Percentiles rank a stretch among this genome's conserved stretches.
These are phyloP conservation scores for Amiota communis DNA, from an alignment of 2,888 invertebrate species.

Conservation along the genomic window DNA sequence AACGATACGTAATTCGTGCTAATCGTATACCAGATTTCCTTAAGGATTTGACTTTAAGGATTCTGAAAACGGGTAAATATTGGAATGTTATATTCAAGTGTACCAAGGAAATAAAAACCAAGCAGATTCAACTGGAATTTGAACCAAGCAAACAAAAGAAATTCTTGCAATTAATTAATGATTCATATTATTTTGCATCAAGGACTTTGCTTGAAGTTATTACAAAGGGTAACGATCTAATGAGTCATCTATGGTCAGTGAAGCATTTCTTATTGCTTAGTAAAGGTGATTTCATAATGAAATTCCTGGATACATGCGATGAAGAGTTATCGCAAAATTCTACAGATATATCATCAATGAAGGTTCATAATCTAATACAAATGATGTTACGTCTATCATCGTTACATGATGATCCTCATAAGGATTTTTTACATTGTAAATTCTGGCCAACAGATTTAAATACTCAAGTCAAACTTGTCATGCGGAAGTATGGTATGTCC, in stretches of 20 bases:
- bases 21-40: conserved; percentile 92
- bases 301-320: conserved; percentile 96
- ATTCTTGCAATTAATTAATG: conserved; percentile 82
- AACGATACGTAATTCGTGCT: conserved; percentile 82
- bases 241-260: conserved; percentile 89
- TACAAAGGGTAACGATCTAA: conserved; percentile 91
- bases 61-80: conserved; percentile 96
- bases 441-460: conserved; percentile 90
- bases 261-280: conserved; percentile 92
- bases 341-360: conserved; percentile 89
- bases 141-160: conserved; percentile 78
- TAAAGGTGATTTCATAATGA: conserved; percentile 94
- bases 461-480: conserved; percentile 93
- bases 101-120: conserved; percentile 79
- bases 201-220: conserved; percentile 89
- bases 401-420: conserved; percentile 93
- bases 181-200: conserved; percentile 93
- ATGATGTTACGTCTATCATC: conserved; percentile 91
- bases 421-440: conserved; percentile 93
- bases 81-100: conserved; percentile 96
- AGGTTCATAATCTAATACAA: conserved; percentile 91
- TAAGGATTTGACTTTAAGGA: conserved; percentile 88
- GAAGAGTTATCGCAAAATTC: conserved; percentile 92
- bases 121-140: conserved; percentile 75
- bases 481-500: conserved; percentile 64